Base-by-base conservation (phyloP, 2,113 vertebrate species). In the Mobula birostris region DNA sequence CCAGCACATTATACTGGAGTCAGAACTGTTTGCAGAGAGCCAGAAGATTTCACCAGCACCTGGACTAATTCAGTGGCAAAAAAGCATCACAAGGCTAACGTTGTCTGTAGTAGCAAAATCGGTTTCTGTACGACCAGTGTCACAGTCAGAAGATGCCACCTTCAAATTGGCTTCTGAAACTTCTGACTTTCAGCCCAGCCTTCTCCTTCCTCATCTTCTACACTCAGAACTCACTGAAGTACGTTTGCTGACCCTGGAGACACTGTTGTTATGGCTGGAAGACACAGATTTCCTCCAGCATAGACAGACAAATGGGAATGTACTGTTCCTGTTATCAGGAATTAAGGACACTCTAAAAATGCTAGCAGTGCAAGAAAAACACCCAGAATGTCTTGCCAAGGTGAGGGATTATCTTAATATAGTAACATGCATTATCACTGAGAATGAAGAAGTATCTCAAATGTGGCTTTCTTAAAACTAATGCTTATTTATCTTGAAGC, bases 361-460 rank as follows among this genome's bases (percentile, higher is more conserved):
- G 82, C 95, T 98, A 96, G 96, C 97, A 92, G 58, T 98, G 95
- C 97, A 97, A 40, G 99, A 99, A 95, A 97, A 94, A 61, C 97
- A 98, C 95, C 96, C 97, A 29, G 97, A 97, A 94, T 99, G 98
- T 96, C 97, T 98, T 96, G 97, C 97, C 95, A 98, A 97, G 98
- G 99, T 99, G 95, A 95, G 78, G 8, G 56, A 94, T 74, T 74
- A 93, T 93, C 91, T 74, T 56, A 21, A 76, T 74, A 56, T 76
- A 40, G 90, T 14, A 70, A 40, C 63, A 40, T 36, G 36, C 32
- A 36, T 4, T 14, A 92, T 72, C 32, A 48, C 12, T 74, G 70
- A 93, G 70, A 93, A 74, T 36, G 40, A 9, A 68, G 4, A 17
- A 70, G 5, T 93, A 72, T 40, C 19, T 72, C 36, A 74, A 14